A percentile compares a stretch with the other conserved stretches of the same genome.
phyloP scores from a whole-genome alignment of 2,113 vertebrate species.

The Eidolon helvum region DNA sequence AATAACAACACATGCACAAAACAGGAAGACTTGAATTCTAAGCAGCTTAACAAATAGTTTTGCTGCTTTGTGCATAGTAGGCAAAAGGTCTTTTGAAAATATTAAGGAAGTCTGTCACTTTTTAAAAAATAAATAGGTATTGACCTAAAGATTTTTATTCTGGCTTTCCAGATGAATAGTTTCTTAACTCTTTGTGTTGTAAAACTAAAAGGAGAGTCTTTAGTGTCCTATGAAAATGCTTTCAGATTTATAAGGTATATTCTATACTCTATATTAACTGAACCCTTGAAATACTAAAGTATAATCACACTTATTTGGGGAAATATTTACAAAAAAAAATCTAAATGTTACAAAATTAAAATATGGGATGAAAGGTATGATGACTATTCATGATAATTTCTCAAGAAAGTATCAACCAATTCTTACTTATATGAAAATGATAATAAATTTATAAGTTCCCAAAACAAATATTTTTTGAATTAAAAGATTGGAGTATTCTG shows the following conservation, averaged over 20 bases:
- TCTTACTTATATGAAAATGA: background rate
- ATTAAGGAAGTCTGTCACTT: background rate
- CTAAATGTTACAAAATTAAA: background rate
- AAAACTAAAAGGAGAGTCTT: background rate
- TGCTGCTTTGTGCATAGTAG: background rate
- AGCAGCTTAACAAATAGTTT: background rate
- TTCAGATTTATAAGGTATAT: background rate
- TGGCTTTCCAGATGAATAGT: background rate
- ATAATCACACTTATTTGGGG: background rate
- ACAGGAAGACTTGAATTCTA: background rate
- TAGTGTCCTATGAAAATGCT: background rate
- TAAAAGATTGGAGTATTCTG: background rate
- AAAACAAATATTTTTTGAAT: background rate
- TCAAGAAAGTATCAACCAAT: background rate
- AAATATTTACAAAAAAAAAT: background rate
- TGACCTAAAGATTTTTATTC: background rate
- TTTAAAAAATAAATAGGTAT: background rate
- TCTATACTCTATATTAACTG: background rate
- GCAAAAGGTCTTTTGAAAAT: background rate
- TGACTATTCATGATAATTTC: background rate
- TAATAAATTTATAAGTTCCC: background rate
- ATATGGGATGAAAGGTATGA: background rate
- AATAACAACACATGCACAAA: background rate
- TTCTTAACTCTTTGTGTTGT: background rate
- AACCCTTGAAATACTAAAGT: background rate